Evolutionary conservation across 2,113 vertebrate species (phyloP).

Genomic region (Pithys albifrons): DNA sequence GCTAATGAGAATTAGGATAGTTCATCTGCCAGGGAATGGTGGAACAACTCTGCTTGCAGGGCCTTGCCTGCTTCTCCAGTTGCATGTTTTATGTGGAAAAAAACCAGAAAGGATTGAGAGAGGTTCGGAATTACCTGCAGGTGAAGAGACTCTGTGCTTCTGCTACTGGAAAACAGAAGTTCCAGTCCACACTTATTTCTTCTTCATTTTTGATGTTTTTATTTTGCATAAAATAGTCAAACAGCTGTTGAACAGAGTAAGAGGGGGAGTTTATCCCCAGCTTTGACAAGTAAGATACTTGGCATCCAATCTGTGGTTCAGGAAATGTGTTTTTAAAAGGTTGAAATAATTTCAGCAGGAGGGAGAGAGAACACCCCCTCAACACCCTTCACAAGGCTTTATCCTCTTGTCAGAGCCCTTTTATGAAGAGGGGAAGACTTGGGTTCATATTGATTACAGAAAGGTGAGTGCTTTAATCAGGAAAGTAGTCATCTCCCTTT

Average conservation of each 20-base stretch:
- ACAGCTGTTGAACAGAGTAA: neutral
- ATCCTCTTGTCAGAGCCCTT: neutral
- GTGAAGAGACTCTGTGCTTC: neutral
- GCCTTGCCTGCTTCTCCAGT: neutral
- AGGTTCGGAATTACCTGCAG: neutral
- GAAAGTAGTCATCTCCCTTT: neutral
- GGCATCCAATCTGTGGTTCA: neutral
- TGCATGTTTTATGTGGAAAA: neutral
- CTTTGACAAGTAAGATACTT: neutral
- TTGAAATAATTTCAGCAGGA: neutral
- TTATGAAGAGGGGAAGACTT: neutral
- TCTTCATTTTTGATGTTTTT: neutral
- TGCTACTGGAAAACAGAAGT: neutral
- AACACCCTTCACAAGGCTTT: neutral
- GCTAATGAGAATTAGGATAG: neutral
- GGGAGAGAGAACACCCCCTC: neutral
- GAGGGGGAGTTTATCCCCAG: neutral
- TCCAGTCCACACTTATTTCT: neutral
- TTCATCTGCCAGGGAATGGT: neutral
- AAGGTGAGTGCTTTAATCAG: neutral
- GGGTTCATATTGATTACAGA: neutral
- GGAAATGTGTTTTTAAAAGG: neutral
- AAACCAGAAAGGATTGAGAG: neutral
- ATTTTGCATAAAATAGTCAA: neutral
- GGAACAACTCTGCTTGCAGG: neutral